Conservation (phyloP, 1,140 invertebrate species). For the Sesamia nonagrioides region DNA sequence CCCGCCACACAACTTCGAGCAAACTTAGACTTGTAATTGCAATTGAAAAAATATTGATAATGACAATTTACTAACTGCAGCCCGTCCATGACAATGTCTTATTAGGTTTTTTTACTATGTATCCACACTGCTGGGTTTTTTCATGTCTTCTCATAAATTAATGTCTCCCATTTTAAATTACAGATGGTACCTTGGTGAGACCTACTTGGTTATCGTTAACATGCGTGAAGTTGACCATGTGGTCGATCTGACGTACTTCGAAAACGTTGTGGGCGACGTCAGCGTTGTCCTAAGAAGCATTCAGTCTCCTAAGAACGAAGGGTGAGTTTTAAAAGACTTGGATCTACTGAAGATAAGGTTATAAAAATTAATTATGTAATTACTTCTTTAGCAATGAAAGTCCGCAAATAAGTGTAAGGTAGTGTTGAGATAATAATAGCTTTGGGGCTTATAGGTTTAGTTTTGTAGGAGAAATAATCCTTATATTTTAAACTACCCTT, state of each 20-base stretch:
- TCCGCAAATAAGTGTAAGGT: neutral
- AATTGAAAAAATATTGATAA: too few species aligned
- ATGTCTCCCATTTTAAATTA: conserved; percentile 37
- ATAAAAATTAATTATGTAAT: neutral
- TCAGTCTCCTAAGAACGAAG: conserved; percentile 75
- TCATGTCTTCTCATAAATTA: too few species aligned
- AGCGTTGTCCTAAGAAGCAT: conserved; percentile 81
- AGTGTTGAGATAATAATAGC: neutral
- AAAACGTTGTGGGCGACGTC: conserved; percentile 80
- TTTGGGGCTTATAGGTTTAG: neutral
- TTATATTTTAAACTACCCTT: too few species aligned
- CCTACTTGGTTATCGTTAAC: conserved; percentile 74
- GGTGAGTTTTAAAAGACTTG: conserved; percentile 71
- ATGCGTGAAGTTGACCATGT: conserved; percentile 67
- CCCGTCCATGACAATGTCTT: too few species aligned
- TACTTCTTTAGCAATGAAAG: neutral
- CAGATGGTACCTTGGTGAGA: conserved; percentile 73
- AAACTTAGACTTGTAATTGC: too few species aligned
- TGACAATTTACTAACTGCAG: too few species aligned
- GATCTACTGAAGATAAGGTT: too few species aligned
- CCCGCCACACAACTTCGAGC: too few species aligned
- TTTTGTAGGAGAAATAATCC: neutral
- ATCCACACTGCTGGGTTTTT: too few species aligned
- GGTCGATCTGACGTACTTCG: conserved; percentile 76
- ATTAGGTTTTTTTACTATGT: too few species aligned